These are phyloP conservation scores for Dasypolia templi DNA, from an alignment of 2,888 invertebrate species.

Conservation along the genomic window DNA sequence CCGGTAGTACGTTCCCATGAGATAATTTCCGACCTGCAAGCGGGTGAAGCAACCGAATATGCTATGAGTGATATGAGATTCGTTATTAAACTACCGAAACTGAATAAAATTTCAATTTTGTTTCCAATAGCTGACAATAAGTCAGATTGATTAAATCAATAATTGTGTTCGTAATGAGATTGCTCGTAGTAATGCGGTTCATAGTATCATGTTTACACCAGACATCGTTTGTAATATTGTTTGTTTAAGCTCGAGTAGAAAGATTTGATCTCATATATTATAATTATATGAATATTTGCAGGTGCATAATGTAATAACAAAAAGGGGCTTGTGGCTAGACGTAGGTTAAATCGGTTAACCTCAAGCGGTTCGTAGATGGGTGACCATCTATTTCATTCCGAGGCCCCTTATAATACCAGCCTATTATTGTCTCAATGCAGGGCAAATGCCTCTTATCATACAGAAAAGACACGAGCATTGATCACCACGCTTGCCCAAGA, in stretches of 20 bases:
- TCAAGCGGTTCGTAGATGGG: neutral
- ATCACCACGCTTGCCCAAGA: too few relatives aligned
- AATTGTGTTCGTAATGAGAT: slow-evolving; percentile 5
- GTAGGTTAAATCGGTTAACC: too few relatives aligned
- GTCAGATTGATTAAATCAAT: slow-evolving; percentile 8
- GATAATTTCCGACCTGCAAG: too few relatives aligned
- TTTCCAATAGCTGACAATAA: neutral
- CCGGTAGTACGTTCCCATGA: too few relatives aligned
- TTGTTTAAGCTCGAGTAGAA: neutral
- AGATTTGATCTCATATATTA: slow-evolving; percentile 2
- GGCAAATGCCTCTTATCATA: too few relatives aligned
- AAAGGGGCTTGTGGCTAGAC: neutral
- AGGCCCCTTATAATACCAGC: too few relatives aligned
- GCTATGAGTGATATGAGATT: neutral
- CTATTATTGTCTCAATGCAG: too few relatives aligned
- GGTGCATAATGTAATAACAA: slow-evolving; percentile 9
- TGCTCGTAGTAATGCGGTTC: slow-evolving; percentile 40
- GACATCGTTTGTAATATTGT: slow-evolving; percentile 24
- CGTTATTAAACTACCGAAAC: neutral
- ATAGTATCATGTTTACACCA: slow-evolving; percentile 24
- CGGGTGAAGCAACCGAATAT: too few relatives aligned
- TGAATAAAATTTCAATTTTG: neutral
- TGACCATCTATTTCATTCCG: neutral
- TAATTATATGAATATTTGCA: slow-evolving; percentile 20
- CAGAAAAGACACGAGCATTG: too few relatives aligned